A percentile compares a stretch with the other conserved stretches of the same genome.
phyloP scores from a whole-genome alignment of 2,113 vertebrate species.

The Ondatra zibethicus region DNA sequence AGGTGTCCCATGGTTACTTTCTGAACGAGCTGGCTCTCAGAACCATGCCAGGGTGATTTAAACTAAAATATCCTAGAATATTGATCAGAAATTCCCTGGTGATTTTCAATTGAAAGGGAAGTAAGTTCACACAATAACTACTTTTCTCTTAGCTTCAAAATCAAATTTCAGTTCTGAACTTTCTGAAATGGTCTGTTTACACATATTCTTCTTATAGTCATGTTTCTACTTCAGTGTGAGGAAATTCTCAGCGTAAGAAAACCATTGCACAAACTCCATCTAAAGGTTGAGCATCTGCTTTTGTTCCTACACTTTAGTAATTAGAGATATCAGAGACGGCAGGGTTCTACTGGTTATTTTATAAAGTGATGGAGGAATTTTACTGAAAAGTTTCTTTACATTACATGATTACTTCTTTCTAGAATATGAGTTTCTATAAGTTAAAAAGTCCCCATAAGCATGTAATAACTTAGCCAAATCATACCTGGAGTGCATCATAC shows the following conservation, averaged over 20 bases:
- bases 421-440: neutral
- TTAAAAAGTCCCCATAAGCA: neutral
- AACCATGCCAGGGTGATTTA: neutral
- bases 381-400: slow-evolving; percentile 5
- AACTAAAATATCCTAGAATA: neutral
- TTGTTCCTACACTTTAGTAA: neutral
- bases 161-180: neutral
- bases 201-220: neutral
- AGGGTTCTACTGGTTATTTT: neutral
- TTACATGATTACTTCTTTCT: neutral
- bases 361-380: neutral
- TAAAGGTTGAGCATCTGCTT: neutral
- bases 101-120: neutral
- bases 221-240: neutral
- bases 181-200: neutral
- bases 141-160: neutral
- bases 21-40: neutral
- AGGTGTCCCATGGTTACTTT: neutral
- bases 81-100: neutral
- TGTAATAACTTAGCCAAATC: slow-evolving; percentile 11
- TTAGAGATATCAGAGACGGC: neutral
- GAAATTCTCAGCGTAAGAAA: neutral
- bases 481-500: neutral
- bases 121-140: neutral
- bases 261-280: neutral